These are phyloP conservation scores for Synanceia verrucosa DNA, from an alignment of 2,797 vertebrate genomes.

Conservation along the genomic window DNA sequence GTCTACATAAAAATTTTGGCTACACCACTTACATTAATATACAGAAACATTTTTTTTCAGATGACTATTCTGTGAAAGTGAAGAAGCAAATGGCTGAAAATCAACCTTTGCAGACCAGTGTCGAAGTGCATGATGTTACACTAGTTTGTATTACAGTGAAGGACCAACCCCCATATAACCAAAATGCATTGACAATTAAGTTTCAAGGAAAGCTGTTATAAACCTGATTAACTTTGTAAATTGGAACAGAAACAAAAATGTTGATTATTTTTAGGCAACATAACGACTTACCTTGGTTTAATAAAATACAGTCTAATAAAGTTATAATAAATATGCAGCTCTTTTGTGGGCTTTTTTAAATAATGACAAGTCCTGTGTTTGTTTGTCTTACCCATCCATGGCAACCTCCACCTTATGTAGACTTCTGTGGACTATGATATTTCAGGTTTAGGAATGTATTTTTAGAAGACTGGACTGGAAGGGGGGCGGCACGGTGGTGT, in stretches of 20 bases:
- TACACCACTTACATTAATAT: constrained; percentile 30
- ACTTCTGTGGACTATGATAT: neutral
- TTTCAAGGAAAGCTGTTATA: neutral
- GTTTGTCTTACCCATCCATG: no score
- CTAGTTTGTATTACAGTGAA: neutral
- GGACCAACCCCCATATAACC: neutral
- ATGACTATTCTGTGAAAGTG: constrained; percentile 19
- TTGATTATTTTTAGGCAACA: neutral
- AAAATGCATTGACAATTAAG: neutral
- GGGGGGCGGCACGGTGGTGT: no score
- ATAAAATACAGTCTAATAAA: neutral
- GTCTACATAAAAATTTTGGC: constrained; percentile 45
- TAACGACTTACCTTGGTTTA: neutral
- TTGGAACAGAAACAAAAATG: neutral
- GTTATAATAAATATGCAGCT: no score
- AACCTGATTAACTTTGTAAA: no score
- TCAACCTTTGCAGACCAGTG: constrained; percentile 7
- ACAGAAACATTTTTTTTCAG: constrained; percentile 26
- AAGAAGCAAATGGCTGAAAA: constrained; percentile 20
- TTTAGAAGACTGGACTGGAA: no score
- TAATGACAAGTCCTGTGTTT: no score
- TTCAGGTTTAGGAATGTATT: no score
- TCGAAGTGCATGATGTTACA: neutral
- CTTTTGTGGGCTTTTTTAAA: no score
- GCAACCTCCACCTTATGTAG: no score